These are phyloP conservation scores for Enteromius anoplus DNA, from an alignment of 2,797 vertebrate species.

Conservation along the genomic window DNA sequence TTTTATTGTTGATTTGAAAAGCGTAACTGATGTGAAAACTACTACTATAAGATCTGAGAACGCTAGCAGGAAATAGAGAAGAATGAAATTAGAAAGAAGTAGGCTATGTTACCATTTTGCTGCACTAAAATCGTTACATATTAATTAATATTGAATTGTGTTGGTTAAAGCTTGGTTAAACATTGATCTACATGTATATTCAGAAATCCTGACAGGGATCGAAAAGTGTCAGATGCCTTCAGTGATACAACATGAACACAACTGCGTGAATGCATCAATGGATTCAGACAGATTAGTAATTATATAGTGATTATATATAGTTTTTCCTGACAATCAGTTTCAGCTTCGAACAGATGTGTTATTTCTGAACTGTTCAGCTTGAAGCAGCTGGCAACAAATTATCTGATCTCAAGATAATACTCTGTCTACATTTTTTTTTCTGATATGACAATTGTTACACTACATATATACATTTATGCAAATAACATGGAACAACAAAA, in stretches of 20 bases:
- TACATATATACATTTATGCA: background rate
- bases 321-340: background rate
- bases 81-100: background rate
- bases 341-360: slow-evolving; percentile 20
- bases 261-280: background rate
- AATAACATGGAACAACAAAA: background rate
- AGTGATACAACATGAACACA: background rate
- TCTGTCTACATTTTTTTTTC: background rate
- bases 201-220: background rate
- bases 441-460: background rate
- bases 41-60: background rate
- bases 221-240: background rate
- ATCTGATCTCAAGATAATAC: slow-evolving; percentile 6
- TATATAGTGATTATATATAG: background rate
- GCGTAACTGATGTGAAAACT: background rate
- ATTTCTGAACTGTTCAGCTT: slow-evolving; percentile 10
- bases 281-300: slow-evolving; percentile 5
- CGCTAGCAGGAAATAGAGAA: background rate
- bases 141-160: background rate
- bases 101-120: background rate
- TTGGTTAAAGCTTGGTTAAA: slow-evolving; percentile 7
- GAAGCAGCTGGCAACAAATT: slow-evolving; percentile 11
- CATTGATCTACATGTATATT: slow-evolving; percentile 17
- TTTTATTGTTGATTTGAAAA: background rate
- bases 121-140: slow-evolving; percentile 1